Percentiles rank a stretch among this genome's conserved stretches.
Evolutionary conservation across 2,888 invertebrate species (phyloP).

Genomic region (Tenthredo mesomela): DNA sequence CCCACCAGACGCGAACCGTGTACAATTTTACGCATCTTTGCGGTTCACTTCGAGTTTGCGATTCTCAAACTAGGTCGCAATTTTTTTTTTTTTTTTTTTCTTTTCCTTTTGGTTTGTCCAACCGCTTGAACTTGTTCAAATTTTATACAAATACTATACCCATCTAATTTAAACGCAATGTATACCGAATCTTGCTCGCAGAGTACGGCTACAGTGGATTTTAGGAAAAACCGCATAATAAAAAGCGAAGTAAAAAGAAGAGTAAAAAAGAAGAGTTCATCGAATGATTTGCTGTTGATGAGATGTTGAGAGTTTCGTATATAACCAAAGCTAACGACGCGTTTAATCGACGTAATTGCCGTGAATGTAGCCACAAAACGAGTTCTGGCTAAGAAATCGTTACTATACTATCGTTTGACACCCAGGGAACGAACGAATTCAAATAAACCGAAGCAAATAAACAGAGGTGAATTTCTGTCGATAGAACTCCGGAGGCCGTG

Average conservation of each 20-base stretch:
- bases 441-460: conserved; percentile 28
- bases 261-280: not conserved
- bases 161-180: not conserved
- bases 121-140: not conserved
- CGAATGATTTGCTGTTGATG: conserved; percentile 1
- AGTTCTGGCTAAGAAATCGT: conserved; percentile 22
- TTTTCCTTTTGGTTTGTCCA: not conserved
- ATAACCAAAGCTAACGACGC: conserved; percentile 33
- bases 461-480: conserved; percentile 34
- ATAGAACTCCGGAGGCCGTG: conserved; percentile 16
- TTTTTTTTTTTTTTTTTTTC: not conserved
- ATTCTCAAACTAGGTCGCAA: conserved; percentile 4
- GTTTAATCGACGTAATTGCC: conserved; percentile 17
- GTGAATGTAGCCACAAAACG: conserved; percentile 33
- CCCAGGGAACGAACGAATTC: conserved; percentile 28
- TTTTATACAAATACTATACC: not conserved
- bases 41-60: not conserved
- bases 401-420: conserved; percentile 27
- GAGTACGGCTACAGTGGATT: not conserved
- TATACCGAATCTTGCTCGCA: not conserved
- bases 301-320: conserved; percentile 12
- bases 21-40: conserved; percentile 9
- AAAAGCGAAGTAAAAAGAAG: not conserved
- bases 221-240: not conserved
- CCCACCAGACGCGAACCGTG: not conserved